Evolutionary conservation across 2,888 invertebrate species (phyloP).

Genomic region (Lymantria dispar): DNA sequence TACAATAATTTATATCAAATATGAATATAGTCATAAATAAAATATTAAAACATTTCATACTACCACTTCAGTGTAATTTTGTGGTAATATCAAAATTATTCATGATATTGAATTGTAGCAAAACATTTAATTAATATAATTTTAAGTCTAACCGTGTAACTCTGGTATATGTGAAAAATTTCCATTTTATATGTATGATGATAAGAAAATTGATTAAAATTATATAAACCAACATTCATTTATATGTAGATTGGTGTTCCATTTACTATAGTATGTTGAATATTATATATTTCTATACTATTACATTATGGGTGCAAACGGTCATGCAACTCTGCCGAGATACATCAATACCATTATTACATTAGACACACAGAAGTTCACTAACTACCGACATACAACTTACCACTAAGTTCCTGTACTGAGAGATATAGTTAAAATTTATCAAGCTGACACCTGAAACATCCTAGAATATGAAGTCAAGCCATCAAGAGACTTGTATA

Average conservation of each 20-base stretch:
- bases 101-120: neutral
- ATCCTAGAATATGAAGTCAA: slow-evolving; percentile 27
- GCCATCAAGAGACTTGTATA: too few species aligned
- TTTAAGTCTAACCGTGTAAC: slow-evolving; percentile 19
- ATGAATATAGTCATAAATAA: neutral
- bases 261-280: slow-evolving; percentile 33
- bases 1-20: neutral
- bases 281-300: slow-evolving; percentile 36
- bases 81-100: neutral
- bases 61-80: neutral
- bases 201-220: slow-evolving; percentile 22
- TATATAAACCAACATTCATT: slow-evolving; percentile 30
- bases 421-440: slow-evolving; percentile 76
- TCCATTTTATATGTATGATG: slow-evolving; percentile 17
- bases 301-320: slow-evolving; percentile 33
- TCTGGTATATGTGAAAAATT: slow-evolving; percentile 8
- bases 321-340: slow-evolving; percentile 13
- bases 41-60: neutral
- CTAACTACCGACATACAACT: slow-evolving; percentile 71
- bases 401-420: slow-evolving; percentile 79
- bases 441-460: slow-evolving; percentile 52
- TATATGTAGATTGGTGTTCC: slow-evolving; percentile 39
- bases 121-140: slow-evolving; percentile 11
- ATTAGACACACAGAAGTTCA: slow-evolving; percentile 58
- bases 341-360: slow-evolving; percentile 13